Evolutionary conservation across 2,113 vertebrate species (phyloP), one percentile per base, ranked within the genome.

Genomic region (Dendropsophus ebraccatus): DNA sequence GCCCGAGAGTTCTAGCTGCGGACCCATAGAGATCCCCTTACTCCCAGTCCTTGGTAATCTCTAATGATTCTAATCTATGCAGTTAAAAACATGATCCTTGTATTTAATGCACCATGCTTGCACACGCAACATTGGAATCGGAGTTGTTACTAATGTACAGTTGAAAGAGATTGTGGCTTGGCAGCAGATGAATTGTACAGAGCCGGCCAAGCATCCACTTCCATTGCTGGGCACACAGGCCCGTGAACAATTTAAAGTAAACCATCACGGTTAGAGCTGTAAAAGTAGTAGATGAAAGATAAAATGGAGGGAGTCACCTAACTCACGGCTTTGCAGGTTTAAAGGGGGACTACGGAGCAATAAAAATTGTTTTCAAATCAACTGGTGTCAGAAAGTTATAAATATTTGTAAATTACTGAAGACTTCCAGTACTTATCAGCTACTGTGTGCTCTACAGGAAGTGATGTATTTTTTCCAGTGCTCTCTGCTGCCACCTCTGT

Each of bases 41-140:
- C 67, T 70, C 67, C 41, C 28, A 78, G 14, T 73, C 70, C 23
- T 37, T 19, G 74, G 45, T 54, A 30, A 21, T 78, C 32, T 80
- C 35, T 25, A 79, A n/a, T 80, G 32, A 80, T 79, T 79, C 76
- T 56, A 37, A 76, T 76, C 45, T 76, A 50, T 50, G 73, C n/a
- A 28, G 45, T 28, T 19, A 49, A 49, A 70, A 52, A 52, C 45
- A 30, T 50, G 72, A 30, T 16, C 45, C 47, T 76, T 76, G 73
- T 28, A 52, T 52, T 50, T 28, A 52, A 50, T 76, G 47, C 47
- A 52, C 19, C 9, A 28, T n/a, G 47, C 72, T 47, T 49, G 72
- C 72, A 74, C 72, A 49, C 41, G 72, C 41, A 74, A n/a, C 72
- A 25, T 50, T 52, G 14, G 73, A 30, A 9, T 76, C 45, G 2